phyloP scores from a whole-genome alignment of 2,797 vertebrate genomes.

The Sternotherus odoratus region DNA sequence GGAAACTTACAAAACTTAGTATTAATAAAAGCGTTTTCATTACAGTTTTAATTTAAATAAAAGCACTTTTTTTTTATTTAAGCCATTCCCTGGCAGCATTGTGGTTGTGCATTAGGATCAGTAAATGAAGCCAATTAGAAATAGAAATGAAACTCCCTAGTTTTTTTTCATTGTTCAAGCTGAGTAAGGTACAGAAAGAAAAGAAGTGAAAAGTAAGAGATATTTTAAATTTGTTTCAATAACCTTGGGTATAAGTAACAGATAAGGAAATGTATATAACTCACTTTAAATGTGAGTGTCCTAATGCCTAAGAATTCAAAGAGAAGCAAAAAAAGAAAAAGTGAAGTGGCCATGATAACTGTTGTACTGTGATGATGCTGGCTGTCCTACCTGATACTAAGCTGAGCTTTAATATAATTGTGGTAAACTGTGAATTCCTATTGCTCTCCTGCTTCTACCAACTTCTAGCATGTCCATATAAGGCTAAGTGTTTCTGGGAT shows the following conservation, averaged over 20 bases:
- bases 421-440: not conserved
- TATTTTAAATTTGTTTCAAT: not conserved
- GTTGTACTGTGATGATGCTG: not conserved
- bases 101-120: not conserved
- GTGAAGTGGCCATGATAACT: not conserved
- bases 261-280: not conserved
- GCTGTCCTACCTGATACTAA: not conserved
- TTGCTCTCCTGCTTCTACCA: accelerated
- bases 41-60: not conserved
- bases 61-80: not conserved
- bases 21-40: not conserved
- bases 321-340: not conserved
- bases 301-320: not conserved
- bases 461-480: not conserved
- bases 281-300: not conserved
- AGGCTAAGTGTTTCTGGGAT: not conserved
- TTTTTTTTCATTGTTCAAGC: not conserved
- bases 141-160: not conserved
- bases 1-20: not conserved
- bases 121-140: not conserved
- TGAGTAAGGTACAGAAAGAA: not conserved
- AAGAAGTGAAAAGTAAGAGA: not conserved
- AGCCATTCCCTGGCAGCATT: not conserved
- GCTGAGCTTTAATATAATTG: accelerated
- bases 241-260: not conserved